Conservation (phyloP, 1,140 invertebrate species). For the Schmidtea mediterranea region DNA sequence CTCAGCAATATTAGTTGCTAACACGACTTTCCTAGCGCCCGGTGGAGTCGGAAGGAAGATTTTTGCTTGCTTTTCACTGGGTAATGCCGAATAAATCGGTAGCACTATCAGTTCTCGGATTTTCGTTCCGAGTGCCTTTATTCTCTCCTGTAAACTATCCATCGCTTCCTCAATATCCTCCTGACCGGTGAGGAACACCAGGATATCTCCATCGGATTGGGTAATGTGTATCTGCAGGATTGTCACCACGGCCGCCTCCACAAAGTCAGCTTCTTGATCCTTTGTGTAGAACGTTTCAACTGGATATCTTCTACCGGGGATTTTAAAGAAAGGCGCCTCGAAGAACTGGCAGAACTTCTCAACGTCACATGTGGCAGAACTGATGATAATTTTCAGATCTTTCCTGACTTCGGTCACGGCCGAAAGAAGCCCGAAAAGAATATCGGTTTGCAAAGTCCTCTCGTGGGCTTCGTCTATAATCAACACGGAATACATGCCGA, state of each 20-base stretch:
- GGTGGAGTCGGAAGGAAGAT: constrained; percentile 84
- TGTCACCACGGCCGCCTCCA: constrained; percentile 82
- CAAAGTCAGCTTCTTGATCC: constrained; percentile 82
- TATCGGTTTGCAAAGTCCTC: constrained; percentile 82
- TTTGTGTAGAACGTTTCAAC: constrained; percentile 96
- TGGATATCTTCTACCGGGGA: constrained; percentile 53
- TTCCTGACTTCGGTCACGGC: constrained; percentile 76
- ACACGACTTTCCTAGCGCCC: constrained; percentile 64
- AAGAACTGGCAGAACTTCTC: constrained; percentile 93
- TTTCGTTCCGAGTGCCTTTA: constrained; percentile 61
- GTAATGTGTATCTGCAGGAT: constrained; percentile 80
- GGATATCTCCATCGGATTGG: constrained; percentile 69
- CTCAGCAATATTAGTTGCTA: constrained; percentile 96
- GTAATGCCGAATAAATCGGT: constrained; percentile 89
- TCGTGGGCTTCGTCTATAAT: constrained; percentile 99
- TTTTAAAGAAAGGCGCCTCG: constrained; percentile 83
- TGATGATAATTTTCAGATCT: constrained; percentile 81
- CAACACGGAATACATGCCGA: constrained; percentile 72
- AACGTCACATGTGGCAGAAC: constrained; percentile 84
- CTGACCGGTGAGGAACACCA: constrained; percentile 77
- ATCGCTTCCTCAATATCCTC: constrained; percentile 86
- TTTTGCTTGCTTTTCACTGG: constrained; percentile 91
- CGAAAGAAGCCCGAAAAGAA: constrained; percentile 88
- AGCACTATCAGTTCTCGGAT: constrained; percentile 69
- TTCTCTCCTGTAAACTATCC: constrained; percentile 52